Evolutionary conservation across 2,888 invertebrate genomes (phyloP).

Genomic region (Orthosia gothica): DNA sequence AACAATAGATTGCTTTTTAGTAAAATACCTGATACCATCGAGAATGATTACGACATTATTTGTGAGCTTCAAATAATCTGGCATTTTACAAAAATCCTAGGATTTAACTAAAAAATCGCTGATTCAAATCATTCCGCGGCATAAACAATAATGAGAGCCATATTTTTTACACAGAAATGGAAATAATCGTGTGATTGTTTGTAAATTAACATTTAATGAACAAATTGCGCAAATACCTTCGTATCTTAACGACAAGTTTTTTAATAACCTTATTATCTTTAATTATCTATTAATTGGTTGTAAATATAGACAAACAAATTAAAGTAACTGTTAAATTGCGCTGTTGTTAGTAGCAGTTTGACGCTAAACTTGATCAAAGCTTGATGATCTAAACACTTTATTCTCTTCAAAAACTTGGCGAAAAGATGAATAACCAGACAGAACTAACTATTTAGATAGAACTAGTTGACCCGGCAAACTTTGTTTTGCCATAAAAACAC

Average conservation of each 20-base stretch:
- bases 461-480: too few relatives aligned
- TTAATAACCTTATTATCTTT: conserved; percentile 4
- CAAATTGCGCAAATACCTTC: conserved; percentile 30
- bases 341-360: background rate
- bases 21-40: too few relatives aligned
- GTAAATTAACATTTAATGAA: conserved; percentile 35
- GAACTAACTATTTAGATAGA: too few relatives aligned
- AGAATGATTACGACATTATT: background rate
- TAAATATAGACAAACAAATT: conserved; percentile 4
- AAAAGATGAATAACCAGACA: too few relatives aligned
- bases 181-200: conserved; percentile 40
- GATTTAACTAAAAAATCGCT: background rate
- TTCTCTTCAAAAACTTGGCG: too few relatives aligned
- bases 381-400: too few relatives aligned
- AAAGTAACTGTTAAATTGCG: background rate
- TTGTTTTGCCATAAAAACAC: too few relatives aligned
- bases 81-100: too few relatives aligned
- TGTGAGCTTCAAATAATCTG: background rate
- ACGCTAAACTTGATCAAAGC: background rate
- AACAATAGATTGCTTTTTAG: too few relatives aligned
- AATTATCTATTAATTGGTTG: conserved; percentile 17
- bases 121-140: background rate
- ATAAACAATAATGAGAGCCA: conserved; percentile 5
- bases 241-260: conserved; percentile 6
- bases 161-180: conserved; percentile 22